Base-by-base conservation (phyloP, 2,888 invertebrate genomes). In the Eupithecia centaureata region DNA sequence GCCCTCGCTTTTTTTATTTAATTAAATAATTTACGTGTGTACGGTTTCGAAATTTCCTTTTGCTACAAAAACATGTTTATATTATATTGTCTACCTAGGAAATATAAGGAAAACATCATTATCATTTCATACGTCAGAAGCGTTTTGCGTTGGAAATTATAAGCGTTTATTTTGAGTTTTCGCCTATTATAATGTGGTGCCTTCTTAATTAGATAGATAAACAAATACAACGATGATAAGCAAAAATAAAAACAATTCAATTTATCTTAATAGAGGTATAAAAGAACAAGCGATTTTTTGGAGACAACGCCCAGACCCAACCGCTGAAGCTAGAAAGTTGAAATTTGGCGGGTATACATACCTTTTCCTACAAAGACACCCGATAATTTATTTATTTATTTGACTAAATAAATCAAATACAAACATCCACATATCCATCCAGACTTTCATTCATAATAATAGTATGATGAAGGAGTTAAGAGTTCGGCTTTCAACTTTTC, bases 31-130 rank as follows among this genome's bases (percentile, higher is more conserved):
- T 30, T 30, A 27, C 27, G 25, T 27, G 25, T 27, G 1, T 4
- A 28, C 15, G 28, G 15, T n/a, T 54, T 28, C 28, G 5, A 30
- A 28, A 54, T n/a, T 4, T 13, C n/a, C 5, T 5, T 56, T 30
- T 60, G 15, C 25, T 15, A 56, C 30, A 42, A 56, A 47, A 28
- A 52, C 22, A 22, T 27, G 27, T 27, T 52, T 10, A 28, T 18
- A 8, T n/a, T 30, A 56, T 32, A 54, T 32, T 18, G 18, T 32
- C 56, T 18, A 13, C 18, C 56, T n/a, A 32, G n/a, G 13, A 18
- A 33, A 22, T 47, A 63, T 60, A 60, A 65, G 63, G 65, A 60
- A 65, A 69, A 54, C 60, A 56, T 62, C 59, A 8, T 28, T 18
- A 56, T 30, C 65, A 65, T 65, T 18, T 18, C 10, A 18, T 59